Evolutionary conservation across 2,888 invertebrate genomes (phyloP).

Genomic region (Dioctria rufipes): DNA sequence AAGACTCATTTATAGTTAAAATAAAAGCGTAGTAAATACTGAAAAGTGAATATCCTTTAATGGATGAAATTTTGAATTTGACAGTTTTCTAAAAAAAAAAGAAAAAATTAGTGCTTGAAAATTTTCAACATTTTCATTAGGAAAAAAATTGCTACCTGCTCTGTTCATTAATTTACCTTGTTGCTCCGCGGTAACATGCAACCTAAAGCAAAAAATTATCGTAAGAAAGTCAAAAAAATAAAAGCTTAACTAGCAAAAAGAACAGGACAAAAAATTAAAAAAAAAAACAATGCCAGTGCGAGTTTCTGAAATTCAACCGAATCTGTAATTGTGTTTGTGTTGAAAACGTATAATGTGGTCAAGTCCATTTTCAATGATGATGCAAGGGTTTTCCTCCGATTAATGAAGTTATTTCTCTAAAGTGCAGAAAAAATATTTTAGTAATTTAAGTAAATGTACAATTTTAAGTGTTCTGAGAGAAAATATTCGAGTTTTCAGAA

Average conservation of each 20-base stretch:
- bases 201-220: neutral
- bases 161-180: constrained; percentile 20
- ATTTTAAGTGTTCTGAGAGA: neutral
- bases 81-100: neutral
- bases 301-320: constrained; percentile 49
- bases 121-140: neutral
- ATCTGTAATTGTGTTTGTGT: constrained; percentile 35
- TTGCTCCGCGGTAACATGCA: constrained; percentile 20
- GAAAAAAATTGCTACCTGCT: neutral
- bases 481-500: neutral
- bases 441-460: constrained; percentile 6
- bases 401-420: constrained; percentile 33
- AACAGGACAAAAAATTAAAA: constrained; percentile 30
- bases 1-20: neutral
- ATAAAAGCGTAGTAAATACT: constrained; percentile 8
- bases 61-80: neutral
- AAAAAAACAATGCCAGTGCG: constrained; percentile 46
- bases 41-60: neutral
- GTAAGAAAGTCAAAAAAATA: constrained; percentile 33
- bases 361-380: constrained; percentile 57
- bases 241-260: constrained; percentile 29
- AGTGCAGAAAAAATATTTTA: neutral
- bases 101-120: neutral
- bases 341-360: constrained; percentile 52
- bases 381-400: constrained; percentile 55